Evolutionary conservation across 2,888 invertebrate species (phyloP).

Genomic region (Nomada lathburiana): DNA sequence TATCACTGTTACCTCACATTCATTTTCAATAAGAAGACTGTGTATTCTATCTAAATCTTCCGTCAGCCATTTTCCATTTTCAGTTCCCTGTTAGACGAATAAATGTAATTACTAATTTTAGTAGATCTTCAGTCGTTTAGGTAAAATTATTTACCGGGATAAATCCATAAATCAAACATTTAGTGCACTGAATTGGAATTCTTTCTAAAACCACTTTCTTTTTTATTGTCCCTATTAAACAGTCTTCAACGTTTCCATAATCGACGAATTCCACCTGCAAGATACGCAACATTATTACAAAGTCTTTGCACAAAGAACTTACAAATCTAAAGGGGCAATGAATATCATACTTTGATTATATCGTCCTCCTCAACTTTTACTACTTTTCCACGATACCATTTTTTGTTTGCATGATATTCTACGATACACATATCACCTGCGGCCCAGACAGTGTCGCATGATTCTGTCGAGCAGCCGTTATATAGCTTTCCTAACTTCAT

Average conservation of each 20-base stretch:
- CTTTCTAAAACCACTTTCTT: constrained; percentile 88
- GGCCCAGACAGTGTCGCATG: constrained; percentile 86
- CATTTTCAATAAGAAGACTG: constrained; percentile 86
- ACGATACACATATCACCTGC: constrained; percentile 90
- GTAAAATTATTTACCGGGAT: constrained; percentile 82
- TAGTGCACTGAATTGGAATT: constrained; percentile 89
- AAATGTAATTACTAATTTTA: background rate
- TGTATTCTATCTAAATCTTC: constrained; percentile 88
- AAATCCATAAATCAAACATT: constrained; percentile 87
- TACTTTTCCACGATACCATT: constrained; percentile 90
- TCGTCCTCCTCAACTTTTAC: constrained; percentile 83
- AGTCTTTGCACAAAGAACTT: too few species aligned
- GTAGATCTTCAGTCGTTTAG: background rate
- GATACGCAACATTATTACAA: background rate
- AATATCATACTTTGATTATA: constrained; percentile 82
- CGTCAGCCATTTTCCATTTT: constrained; percentile 84
- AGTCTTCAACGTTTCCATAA: constrained; percentile 92
- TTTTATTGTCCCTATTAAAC: constrained; percentile 86
- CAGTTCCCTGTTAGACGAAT: constrained; percentile 30
- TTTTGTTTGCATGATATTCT: constrained; percentile 87
- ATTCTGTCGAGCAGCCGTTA: constrained; percentile 84
- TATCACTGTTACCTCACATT: constrained; percentile 85
- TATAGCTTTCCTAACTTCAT: constrained; percentile 85
- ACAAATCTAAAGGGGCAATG: background rate
- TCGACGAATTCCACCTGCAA: constrained; percentile 90